Evolutionary conservation across 2,888 invertebrate species (phyloP).

Genomic region (Lasioglossum vierecki): DNA sequence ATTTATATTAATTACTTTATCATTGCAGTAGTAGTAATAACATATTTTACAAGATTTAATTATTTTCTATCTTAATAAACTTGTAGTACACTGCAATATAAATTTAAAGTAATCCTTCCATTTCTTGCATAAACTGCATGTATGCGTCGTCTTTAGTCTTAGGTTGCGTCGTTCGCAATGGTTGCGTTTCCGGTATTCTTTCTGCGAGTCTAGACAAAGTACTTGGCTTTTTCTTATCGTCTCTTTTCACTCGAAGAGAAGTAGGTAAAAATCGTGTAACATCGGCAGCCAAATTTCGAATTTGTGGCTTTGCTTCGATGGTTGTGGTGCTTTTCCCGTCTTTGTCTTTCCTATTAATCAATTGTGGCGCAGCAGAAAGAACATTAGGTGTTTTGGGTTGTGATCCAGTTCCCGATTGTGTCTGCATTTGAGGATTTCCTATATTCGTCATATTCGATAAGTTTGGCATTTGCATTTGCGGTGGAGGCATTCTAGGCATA

Average conservation of each 20-base stretch:
- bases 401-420: constrained; percentile 71
- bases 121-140: constrained; percentile 99
- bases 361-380: constrained; percentile 92
- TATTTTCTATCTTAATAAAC: constrained; percentile 38
- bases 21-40: constrained; percentile 34
- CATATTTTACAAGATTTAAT: constrained; percentile 49
- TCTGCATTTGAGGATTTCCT: constrained; percentile 74
- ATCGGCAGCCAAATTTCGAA: constrained; percentile 96
- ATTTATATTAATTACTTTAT: constrained; percentile 39
- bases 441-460: constrained; percentile 75
- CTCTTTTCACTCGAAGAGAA: constrained; percentile 94
- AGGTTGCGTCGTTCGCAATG: constrained; percentile 85
- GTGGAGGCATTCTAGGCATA: constrained; percentile 86
- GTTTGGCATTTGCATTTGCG: constrained; percentile 84
- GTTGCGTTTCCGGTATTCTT: constrained; percentile 85
- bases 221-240: constrained; percentile 89
- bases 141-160: constrained; percentile 98
- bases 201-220: constrained; percentile 76
- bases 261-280: constrained; percentile 98
- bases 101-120: constrained; percentile 92
- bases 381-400: constrained; percentile 88
- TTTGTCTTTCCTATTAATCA: constrained; percentile 90
- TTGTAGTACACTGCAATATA: constrained; percentile 32
- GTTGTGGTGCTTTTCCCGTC: constrained; percentile 89
- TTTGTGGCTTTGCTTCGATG: constrained; percentile 98